Evolutionary conservation across 2,797 vertebrate species (phyloP).

Genomic region (Ctenopoma multispine): DNA sequence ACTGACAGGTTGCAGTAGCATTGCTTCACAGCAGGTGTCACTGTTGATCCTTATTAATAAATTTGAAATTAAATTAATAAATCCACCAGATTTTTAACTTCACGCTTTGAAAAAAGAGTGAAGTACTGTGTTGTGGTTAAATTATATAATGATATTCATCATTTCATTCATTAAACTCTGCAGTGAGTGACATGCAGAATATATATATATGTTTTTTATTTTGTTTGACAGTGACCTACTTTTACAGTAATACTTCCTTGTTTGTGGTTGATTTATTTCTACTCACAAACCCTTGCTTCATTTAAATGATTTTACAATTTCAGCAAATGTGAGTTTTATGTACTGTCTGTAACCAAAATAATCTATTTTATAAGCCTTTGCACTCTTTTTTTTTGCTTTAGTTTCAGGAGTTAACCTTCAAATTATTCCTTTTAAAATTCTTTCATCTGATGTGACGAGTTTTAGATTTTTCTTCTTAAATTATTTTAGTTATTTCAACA

Average conservation of each 20-base stretch:
- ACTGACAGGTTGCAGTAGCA: background rate
- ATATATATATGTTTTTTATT: too few relatives aligned
- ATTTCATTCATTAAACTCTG: too few relatives aligned
- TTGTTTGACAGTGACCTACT: background rate
- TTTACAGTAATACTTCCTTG: slow-evolving; percentile 5
- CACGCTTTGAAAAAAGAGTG: too few relatives aligned
- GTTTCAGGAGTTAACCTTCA: background rate
- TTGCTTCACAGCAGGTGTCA: slow-evolving; percentile 37
- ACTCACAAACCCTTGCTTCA: background rate
- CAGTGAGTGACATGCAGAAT: too few relatives aligned
- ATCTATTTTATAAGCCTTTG: background rate
- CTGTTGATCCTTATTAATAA: background rate
- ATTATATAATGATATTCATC: too few relatives aligned
- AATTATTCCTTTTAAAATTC: background rate
- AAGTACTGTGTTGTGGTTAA: too few relatives aligned
- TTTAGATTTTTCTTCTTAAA: background rate
- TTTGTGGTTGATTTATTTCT: background rate
- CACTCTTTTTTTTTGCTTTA: background rate
- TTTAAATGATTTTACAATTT: background rate
- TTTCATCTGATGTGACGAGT: background rate
- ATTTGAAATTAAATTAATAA: too few relatives aligned
- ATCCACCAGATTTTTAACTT: background rate
- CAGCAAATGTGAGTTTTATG: background rate
- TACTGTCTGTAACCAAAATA: slow-evolving; percentile 5
- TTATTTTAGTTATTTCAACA: background rate